Evolutionary conservation across 2,797 vertebrate genomes (phyloP), one percentile per base, ranked within the genome.

Genomic region (Coracias cyanogaster): DNA sequence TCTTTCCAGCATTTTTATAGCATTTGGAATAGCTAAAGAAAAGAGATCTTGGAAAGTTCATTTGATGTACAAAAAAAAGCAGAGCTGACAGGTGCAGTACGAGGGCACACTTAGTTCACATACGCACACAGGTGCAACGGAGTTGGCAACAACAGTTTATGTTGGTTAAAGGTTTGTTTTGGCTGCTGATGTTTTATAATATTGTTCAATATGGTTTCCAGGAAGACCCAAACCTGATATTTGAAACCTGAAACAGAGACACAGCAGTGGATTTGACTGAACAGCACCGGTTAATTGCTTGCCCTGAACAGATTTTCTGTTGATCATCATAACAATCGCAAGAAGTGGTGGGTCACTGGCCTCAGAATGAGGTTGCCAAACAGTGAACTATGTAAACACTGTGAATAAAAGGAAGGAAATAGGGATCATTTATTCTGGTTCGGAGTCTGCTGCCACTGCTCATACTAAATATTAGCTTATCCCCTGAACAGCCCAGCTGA

Each of bases 371-470:
- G 54, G 43, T 91, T 96, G 89, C 86, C 90, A 90, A 95, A 96
- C 94, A 89, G 76, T 90, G 79, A 72, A 78, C 93, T 96, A 37
- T 93, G 90, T 95, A 96, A 97, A 95, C 70, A 85, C 57, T 86
- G 31, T 77, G 64, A 84, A 69, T 89, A 71, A 91, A 93, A 80
- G 89, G 81, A 94, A 93, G 92, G 90, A 95, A 96, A 83, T 10
- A 14, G 61, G 22, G 18, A 81, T 77, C 7, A 65, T 94, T 89
- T 96, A 41, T 64, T 91, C 61, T 87, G 79, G 28, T 73, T 95
- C 12, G 64, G 51, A 45, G 24, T 81, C 39, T 82, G 24, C 81
- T 89, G 73, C 31, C 54, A 79, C 60, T 78, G 51, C 39, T 73
- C 13, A 29, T 33, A 16, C 77, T 69, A 74, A 79, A 49, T 84